These are phyloP conservation scores for Drepana falcataria DNA, from an alignment of 2,888 invertebrate genomes.

Conservation along the genomic window DNA sequence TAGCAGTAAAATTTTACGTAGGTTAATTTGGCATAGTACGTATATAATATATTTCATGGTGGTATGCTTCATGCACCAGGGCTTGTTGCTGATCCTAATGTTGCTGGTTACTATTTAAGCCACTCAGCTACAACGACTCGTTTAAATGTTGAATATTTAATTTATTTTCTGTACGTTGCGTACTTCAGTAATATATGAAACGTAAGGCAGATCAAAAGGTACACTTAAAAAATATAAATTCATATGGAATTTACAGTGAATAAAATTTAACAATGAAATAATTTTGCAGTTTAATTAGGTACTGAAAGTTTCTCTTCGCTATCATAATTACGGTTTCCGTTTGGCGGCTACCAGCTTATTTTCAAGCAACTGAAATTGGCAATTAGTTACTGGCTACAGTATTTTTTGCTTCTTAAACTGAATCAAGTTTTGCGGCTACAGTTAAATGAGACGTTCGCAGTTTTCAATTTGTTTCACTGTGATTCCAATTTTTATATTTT, in stretches of 20 bases:
- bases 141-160: too few relatives aligned
- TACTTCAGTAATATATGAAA: too few relatives aligned
- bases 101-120: too few relatives aligned
- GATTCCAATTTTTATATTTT: background rate
- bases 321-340: constrained; percentile 38
- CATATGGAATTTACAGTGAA: constrained; percentile 5
- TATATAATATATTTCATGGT: too few relatives aligned
- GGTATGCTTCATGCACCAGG: too few relatives aligned
- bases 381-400: constrained; percentile 36
- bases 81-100: too few relatives aligned
- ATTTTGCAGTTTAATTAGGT: constrained; percentile 11
- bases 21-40: too few relatives aligned
- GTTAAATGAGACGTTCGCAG: constrained; percentile 5
- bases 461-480: constrained; percentile 6
- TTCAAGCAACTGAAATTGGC: constrained; percentile 38
- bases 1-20: too few relatives aligned
- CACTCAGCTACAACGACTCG: too few relatives aligned
- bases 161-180: too few relatives aligned
- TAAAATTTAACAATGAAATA: constrained; percentile 6
- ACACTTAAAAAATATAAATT: too few relatives aligned
- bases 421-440: constrained; percentile 10
- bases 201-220: too few relatives aligned
- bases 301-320: constrained; percentile 24
- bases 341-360: constrained; percentile 27
- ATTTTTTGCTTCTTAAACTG: constrained; percentile 17